These are phyloP conservation scores for Syritta pipiens DNA, from an alignment of 2,888 invertebrate genomes.

Conservation along the genomic window DNA sequence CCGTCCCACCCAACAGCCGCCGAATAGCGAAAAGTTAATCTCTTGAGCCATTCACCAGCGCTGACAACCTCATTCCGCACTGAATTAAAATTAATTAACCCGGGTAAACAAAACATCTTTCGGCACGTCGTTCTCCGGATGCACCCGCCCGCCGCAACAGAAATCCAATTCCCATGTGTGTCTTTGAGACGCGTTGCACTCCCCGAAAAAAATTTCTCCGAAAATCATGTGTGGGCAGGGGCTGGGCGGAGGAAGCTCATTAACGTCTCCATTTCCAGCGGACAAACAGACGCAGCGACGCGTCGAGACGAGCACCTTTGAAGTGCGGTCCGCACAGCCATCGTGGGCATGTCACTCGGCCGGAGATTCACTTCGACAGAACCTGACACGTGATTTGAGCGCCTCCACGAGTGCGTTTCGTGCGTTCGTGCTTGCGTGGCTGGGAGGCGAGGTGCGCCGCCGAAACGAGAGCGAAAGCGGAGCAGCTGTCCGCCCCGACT, in stretches of 20 bases:
- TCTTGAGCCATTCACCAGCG: constrained; percentile 48
- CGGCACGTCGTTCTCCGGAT: constrained; percentile 55
- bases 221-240: constrained; percentile 60
- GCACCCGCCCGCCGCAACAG: constrained; percentile 33
- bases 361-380: constrained; percentile 63
- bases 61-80: constrained; percentile 62
- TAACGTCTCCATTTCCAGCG: constrained; percentile 67
- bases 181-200: neutral
- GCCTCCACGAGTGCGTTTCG: constrained; percentile 48
- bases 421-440: no score
- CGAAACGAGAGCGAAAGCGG: constrained; percentile 17
- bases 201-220: constrained; percentile 41
- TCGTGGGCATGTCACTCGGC: constrained; percentile 58
- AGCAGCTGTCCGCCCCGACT: constrained; percentile 69
- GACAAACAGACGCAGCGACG: constrained; percentile 57
- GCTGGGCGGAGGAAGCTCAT: constrained; percentile 68
- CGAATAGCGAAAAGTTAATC: constrained; percentile 59
- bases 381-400: constrained; percentile 56
- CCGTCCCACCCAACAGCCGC: neutral
- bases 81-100: constrained; percentile 69
- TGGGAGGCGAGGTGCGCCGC: no score
- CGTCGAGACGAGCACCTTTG: constrained; percentile 51
- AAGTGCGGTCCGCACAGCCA: constrained; percentile 57
- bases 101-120: constrained; percentile 62
- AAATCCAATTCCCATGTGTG: constrained; percentile 32